Evolutionary conservation across 2,113 vertebrate species (phyloP).

Genomic region (Mellivora capensis): DNA sequence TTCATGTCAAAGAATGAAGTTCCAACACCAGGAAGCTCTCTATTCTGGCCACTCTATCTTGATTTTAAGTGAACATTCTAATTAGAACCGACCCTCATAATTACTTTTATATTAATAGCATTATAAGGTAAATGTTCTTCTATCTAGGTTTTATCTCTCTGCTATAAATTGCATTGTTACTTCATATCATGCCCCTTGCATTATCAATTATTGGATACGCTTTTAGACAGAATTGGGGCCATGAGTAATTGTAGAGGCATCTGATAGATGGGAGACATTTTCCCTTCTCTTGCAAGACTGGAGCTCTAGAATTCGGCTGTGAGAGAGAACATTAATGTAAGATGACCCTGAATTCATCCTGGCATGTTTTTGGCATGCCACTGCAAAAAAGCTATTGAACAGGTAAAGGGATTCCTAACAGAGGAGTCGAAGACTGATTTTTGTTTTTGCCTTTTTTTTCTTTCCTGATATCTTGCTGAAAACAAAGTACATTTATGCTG

Average conservation of each 20-base stretch:
- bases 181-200: constrained; percentile 67
- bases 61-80: constrained; percentile 76
- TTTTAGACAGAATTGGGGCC: constrained; percentile 64
- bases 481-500: neutral
- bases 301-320: constrained; percentile 11
- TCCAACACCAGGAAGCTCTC: constrained; percentile 39
- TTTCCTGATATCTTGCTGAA: neutral
- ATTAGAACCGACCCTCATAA: constrained; percentile 78
- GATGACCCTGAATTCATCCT: constrained; percentile 1
- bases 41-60: constrained; percentile 55
- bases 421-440: neutral
- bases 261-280: constrained; percentile 7
- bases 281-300: neutral
- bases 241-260: constrained; percentile 40
- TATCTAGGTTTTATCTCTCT: constrained; percentile 76
- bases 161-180: constrained; percentile 79
- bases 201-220: constrained; percentile 67
- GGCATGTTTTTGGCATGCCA: neutral
- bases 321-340: constrained; percentile 12
- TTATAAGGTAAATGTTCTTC: constrained; percentile 77
- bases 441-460: neutral
- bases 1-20: constrained; percentile 60
- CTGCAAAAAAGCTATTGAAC: neutral
- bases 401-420: neutral
- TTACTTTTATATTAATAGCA: constrained; percentile 80